A percentile compares a stretch with the other conserved stretches of the same genome.
phyloP scores from a whole-genome alignment of 2,797 vertebrate genomes.

The Enteromius radiatus region DNA sequence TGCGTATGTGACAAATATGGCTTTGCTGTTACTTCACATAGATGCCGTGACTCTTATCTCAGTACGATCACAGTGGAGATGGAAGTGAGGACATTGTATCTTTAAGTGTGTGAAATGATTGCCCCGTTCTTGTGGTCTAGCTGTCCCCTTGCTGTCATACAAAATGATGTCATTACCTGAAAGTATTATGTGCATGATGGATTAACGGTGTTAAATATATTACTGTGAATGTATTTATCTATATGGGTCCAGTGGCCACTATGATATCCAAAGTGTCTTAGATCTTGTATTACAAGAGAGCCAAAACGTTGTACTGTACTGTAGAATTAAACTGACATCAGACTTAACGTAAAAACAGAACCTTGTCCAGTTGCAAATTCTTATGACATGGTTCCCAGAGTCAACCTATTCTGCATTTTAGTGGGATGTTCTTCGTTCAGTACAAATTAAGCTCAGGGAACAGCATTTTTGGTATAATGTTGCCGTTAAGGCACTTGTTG shows the following conservation, averaged over 20 bases:
- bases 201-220: slow-evolving; percentile 75
- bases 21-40: slow-evolving; percentile 69
- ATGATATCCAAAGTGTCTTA: slow-evolving; percentile 70
- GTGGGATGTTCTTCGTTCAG: slow-evolving; percentile 34
- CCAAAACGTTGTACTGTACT: slow-evolving; percentile 73
- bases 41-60: slow-evolving; percentile 65
- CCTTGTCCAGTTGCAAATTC: slow-evolving; percentile 79
- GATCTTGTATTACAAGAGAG: slow-evolving; percentile 66
- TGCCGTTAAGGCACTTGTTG: too few species aligned
- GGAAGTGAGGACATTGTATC: slow-evolving; percentile 52
- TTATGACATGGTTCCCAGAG: slow-evolving; percentile 44
- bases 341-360: slow-evolving; percentile 69
- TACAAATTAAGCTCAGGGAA: slow-evolving; percentile 10
- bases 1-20: slow-evolving; percentile 51
- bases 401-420: slow-evolving; percentile 4
- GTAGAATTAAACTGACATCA: slow-evolving; percentile 80
- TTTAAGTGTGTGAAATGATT: slow-evolving; percentile 72
- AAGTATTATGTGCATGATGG: slow-evolving; percentile 79
- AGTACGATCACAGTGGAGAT: slow-evolving; percentile 60
- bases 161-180: slow-evolving; percentile 69
- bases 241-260: slow-evolving; percentile 68
- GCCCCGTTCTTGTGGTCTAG: slow-evolving; percentile 71
- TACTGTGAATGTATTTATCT: slow-evolving; percentile 77
- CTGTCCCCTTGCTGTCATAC: slow-evolving; percentile 67
- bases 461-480: neutral